Evolutionary conservation across 2,888 invertebrate species (phyloP), one percentile per base, ranked within the genome.

Genomic region (Elmis aenea): DNA sequence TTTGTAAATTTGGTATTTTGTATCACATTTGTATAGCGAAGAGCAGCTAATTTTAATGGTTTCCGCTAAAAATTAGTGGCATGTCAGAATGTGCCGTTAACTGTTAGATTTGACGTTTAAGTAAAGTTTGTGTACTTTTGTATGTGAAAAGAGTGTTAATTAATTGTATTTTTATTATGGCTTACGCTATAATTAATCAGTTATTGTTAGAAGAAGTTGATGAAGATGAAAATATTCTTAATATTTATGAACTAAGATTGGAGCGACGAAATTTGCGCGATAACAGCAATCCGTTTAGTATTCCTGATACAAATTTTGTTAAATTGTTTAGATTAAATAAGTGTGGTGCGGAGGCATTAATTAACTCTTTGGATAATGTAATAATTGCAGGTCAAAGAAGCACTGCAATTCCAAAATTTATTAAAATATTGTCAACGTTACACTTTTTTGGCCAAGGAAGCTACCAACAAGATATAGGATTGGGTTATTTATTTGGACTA

Each of bases 141-240:
- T n/a, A n/a, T 23, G 12, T 27, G 21, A 25, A 24, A 31, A 23
- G 38, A 33, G 33, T 33, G 34, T 33, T 29, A 28, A 16, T 33
- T 39, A 39, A 20, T 21, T 29, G 13, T 24, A 24, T 18, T 12
- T 15, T 22, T 33, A 27, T 16, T 34, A 33, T 29, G 8, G 21
- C 29, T 21, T 2, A 12, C 21, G 9, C 5, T 11, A 10, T n/a
- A 13, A 16, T 20, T 29, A 15, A 15, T 16, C 2, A 2, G 13
- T 21, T 29, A 20, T 3, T 13, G 10, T 2, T 1, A 18, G n/a
- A 1, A n/a, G 3, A n/a, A n/a, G n/a, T n/a, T n/a, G n/a, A n/a
- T n/a, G n/a, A n/a, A n/a, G n/a, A n/a, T n/a, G n/a, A n/a, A n/a
- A n/a, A n/a, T n/a, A n/a, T n/a, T n/a, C n/a, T n/a, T n/a, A n/a